These are phyloP conservation scores for Labroides dimidiatus DNA, from an alignment of 2,797 vertebrate genomes.

Conservation along the genomic window DNA sequence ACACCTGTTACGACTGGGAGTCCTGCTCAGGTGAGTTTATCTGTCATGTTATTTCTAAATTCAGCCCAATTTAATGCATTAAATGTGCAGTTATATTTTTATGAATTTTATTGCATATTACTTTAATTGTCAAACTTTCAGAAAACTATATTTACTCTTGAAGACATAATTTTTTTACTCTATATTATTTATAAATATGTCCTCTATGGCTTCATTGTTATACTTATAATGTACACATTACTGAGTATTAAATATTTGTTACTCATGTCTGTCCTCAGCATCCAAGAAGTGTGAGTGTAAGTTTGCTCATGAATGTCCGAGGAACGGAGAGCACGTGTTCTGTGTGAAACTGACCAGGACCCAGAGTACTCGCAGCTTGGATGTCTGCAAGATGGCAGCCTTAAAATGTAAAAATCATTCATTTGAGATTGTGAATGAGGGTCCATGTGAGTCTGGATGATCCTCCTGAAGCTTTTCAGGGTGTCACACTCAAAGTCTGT, in stretches of 20 bases:
- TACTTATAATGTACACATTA: too few relatives aligned
- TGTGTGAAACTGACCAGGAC: constrained; percentile 73
- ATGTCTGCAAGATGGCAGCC: constrained; percentile 78
- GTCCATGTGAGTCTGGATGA: constrained; percentile 65
- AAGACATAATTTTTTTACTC: too few relatives aligned
- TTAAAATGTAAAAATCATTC: constrained; percentile 73
- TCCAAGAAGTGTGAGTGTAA: constrained; percentile 76
- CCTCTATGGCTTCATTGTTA: too few relatives aligned
- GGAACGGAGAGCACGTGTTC: constrained; percentile 51
- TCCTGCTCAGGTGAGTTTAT: constrained; percentile 85
- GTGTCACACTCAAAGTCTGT: too few relatives aligned
- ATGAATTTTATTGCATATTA: too few relatives aligned
- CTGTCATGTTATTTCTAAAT: constrained; percentile 10
- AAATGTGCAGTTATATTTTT: too few relatives aligned
- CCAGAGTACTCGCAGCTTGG: constrained; percentile 66
- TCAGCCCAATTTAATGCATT: too few relatives aligned
- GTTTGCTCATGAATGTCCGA: constrained; percentile 65
- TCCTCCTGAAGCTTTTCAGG: too few relatives aligned
- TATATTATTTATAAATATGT: too few relatives aligned
- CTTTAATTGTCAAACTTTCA: too few relatives aligned
- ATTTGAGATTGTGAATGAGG: constrained; percentile 71
- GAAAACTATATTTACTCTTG: too few relatives aligned
- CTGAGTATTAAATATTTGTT: too few relatives aligned
- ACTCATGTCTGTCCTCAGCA: constrained; percentile 55
- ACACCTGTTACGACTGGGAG: constrained; percentile 94